These are phyloP conservation scores for Lamellibrachia luymesi DNA, from an alignment of 1,140 invertebrate species.

Conservation along the genomic window DNA sequence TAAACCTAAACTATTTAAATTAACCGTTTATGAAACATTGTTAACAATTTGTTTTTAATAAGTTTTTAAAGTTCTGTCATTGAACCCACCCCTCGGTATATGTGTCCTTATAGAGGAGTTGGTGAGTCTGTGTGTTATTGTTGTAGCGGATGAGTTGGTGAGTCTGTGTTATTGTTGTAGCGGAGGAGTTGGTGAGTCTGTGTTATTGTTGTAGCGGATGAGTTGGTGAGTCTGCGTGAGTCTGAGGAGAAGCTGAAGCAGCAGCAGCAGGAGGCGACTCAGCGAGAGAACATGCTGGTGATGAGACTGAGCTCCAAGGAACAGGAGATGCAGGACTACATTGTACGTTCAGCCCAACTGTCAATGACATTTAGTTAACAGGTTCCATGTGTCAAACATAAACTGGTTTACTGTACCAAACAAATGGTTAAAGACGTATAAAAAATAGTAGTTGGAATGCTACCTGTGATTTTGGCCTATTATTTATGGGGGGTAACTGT, in stretches of 20 bases:
- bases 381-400: background rate
- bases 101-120: too few relatives aligned
- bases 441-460: too few relatives aligned
- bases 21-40: too few relatives aligned
- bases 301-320: slow-evolving; percentile 89
- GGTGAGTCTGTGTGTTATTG: background rate
- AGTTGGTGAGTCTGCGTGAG: background rate
- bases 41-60: too few relatives aligned
- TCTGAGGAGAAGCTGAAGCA: slow-evolving; percentile 70
- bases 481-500: too few relatives aligned
- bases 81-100: too few relatives aligned
- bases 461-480: too few relatives aligned
- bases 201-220: background rate
- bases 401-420: too few relatives aligned
- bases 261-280: slow-evolving; percentile 79
- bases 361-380: background rate
- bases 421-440: too few relatives aligned
- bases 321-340: slow-evolving; percentile 93
- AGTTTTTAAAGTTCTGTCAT: too few relatives aligned
- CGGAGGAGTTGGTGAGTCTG: background rate
- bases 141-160: background rate
- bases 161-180: background rate
- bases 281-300: slow-evolving; percentile 87
- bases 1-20: too few relatives aligned
- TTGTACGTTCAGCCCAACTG: slow-evolving; percentile 66